Percentiles rank a stretch among this genome's conserved stretches.
Evolutionary conservation across 2,888 invertebrate species (phyloP).

Genomic region (Nephrotoma guestfalica): DNA sequence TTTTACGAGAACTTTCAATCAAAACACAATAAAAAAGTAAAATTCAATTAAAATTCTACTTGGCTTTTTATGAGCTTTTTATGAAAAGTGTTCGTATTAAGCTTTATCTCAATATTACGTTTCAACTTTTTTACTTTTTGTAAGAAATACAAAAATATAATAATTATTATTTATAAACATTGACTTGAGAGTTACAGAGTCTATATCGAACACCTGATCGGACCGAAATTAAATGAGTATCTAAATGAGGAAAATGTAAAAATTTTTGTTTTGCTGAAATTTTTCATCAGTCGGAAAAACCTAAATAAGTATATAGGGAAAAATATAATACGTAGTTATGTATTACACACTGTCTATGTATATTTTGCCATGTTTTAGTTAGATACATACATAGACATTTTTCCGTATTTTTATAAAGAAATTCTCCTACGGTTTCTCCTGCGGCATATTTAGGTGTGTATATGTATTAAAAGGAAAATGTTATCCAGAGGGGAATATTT

Average conservation of each 20-base stretch:
- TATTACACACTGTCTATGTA: not conserved
- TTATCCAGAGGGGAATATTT: not conserved
- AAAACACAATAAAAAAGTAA: not conserved
- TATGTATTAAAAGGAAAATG: not conserved
- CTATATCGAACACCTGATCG: not conserved
- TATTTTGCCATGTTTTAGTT: not conserved
- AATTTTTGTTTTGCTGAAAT: not conserved
- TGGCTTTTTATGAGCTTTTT: not conserved
- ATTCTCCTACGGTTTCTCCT: not conserved
- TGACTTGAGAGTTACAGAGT: not conserved
- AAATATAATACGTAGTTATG: not conserved
- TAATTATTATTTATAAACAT: not conserved
- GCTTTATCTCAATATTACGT: not conserved
- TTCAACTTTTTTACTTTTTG: not conserved
- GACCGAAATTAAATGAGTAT: not conserved
- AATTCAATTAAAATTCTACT: not conserved
- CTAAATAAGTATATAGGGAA: not conserved
- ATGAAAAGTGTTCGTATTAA: not conserved
- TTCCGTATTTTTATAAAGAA: not conserved
- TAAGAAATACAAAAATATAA: not conserved
- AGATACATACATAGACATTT: not conserved
- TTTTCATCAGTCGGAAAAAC: not conserved
- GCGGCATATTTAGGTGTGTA: not conserved
- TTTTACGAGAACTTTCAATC: not conserved
- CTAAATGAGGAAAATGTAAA: not conserved